phyloP scores from a whole-genome alignment of 2,888 invertebrate species.

The Chrysotoxum bicinctum region DNA sequence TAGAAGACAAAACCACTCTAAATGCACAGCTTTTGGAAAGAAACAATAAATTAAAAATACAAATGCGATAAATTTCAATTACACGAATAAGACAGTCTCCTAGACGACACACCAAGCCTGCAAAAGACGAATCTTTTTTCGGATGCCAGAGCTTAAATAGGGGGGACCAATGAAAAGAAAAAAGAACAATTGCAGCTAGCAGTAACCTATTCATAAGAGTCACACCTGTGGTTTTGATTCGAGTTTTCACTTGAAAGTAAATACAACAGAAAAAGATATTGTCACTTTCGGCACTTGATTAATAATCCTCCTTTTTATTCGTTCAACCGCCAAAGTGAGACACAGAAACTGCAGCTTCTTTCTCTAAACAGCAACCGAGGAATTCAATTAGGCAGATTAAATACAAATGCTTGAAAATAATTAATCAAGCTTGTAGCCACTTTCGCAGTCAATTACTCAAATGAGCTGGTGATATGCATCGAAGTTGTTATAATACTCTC shows the following conservation, averaged over 20 bases:
- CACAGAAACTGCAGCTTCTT: slow-evolving; percentile 21
- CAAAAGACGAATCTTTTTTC: slow-evolving; percentile 33
- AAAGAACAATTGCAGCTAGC: slow-evolving; percentile 7
- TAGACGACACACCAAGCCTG: background rate
- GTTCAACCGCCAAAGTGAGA: background rate
- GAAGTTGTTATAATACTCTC: slow-evolving; percentile 38
- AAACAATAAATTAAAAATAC: slow-evolving; percentile 69
- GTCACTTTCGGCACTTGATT: slow-evolving; percentile 64
- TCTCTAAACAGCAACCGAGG: slow-evolving; percentile 38
- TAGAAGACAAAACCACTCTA: background rate
- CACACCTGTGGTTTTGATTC: slow-evolving; percentile 51
- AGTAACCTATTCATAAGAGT: slow-evolving; percentile 44
- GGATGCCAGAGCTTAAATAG: background rate
- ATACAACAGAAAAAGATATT: slow-evolving; percentile 19
- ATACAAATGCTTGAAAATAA: slow-evolving; percentile 36
- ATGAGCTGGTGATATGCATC: slow-evolving; percentile 69
- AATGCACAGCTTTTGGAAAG: slow-evolving; percentile 58
- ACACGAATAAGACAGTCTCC: slow-evolving; percentile 10
- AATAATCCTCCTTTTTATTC: slow-evolving; percentile 29
- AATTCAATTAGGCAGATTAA: slow-evolving; percentile 68
- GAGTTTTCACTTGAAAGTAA: slow-evolving; percentile 21
- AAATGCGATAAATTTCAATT: slow-evolving; percentile 70
- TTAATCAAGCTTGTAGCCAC: slow-evolving; percentile 67
- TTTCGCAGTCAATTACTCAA: slow-evolving; percentile 72
- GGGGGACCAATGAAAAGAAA: background rate